A percentile compares a stretch with the other conserved stretches of the same genome.
These are phyloP conservation scores for Watsonalla cultraria DNA, from an alignment of 2,888 invertebrate species.

Conservation along the genomic window DNA sequence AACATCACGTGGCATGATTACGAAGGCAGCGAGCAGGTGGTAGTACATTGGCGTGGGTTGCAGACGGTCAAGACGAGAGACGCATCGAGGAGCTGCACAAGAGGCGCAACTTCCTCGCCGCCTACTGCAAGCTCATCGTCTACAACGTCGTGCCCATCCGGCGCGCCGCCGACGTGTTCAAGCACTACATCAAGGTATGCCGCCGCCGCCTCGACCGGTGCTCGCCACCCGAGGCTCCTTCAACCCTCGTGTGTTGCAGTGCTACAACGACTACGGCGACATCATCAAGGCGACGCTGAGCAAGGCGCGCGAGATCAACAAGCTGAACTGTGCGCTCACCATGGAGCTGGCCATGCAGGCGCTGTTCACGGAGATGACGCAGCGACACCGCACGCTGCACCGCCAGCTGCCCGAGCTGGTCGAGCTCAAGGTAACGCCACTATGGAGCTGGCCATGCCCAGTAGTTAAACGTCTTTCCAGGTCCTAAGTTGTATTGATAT, in stretches of 20 bases:
- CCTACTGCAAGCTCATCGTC: constrained; percentile 98
- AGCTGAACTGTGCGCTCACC: constrained; percentile 96
- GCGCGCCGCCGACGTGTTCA: constrained; percentile 95
- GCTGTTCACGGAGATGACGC: constrained; percentile 87
- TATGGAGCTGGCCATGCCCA: too few relatives aligned
- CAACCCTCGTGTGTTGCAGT: constrained; percentile 66
- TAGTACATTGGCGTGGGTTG: constrained; percentile 14
- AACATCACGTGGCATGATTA: neutral
- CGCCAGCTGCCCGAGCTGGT: constrained; percentile 90
- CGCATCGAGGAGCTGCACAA: constrained; percentile 98
- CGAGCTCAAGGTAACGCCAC: constrained; percentile 86
- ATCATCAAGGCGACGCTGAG: constrained; percentile 98
- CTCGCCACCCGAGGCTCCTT: too few relatives aligned
- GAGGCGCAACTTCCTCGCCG: constrained; percentile 95
- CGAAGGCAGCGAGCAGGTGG: neutral
- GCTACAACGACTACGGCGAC: constrained; percentile 98
- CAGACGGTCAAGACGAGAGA: constrained; percentile 95
- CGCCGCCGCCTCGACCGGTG: neutral
- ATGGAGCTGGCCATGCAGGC: constrained; percentile 95
- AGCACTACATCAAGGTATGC: constrained; percentile 94
- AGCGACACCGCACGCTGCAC: constrained; percentile 67
- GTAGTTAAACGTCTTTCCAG: too few relatives aligned
- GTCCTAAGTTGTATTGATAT: too few relatives aligned
- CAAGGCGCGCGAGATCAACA: constrained; percentile 98
- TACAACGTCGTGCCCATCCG: constrained; percentile 97